A percentile compares a stretch with the other conserved stretches of the same genome.
Conservation (phyloP, 1,140 invertebrate genomes). For the Zaprionus inermis region DNA sequence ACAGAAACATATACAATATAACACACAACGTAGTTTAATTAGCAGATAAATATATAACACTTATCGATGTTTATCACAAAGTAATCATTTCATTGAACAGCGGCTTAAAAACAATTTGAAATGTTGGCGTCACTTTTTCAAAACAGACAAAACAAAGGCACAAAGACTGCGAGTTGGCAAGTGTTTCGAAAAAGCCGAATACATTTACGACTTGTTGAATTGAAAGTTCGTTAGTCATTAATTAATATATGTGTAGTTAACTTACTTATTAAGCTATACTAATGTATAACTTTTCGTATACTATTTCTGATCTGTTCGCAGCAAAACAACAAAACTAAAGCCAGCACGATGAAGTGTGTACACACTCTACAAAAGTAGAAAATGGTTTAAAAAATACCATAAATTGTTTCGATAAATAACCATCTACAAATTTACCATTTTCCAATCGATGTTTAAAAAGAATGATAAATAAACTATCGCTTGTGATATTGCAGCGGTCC, state of each 20-base stretch:
- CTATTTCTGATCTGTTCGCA: conserved; percentile 8
- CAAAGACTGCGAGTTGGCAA: too few species aligned
- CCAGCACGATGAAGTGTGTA: conserved; percentile 32
- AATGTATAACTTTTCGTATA: conserved; percentile 28
- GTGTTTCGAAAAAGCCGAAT: neutral
- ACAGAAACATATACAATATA: neutral
- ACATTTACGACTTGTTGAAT: neutral
- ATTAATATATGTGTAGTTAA: neutral
- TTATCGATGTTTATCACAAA: neutral
- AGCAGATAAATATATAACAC: neutral
- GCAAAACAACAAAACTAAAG: conserved; percentile 43
- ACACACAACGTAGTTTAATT: neutral
- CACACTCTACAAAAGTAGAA: conserved; percentile 3
- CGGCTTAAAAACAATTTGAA: conserved; percentile 51
- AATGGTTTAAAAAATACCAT: conserved; percentile 18
- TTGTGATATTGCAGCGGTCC: neutral
- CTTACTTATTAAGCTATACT: conserved; percentile 36
- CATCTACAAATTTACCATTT: neutral
- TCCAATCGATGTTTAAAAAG: conserved; percentile 2
- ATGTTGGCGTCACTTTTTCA: conserved; percentile 66
- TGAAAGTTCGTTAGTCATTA: neutral
- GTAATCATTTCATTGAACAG: conserved; percentile 23
- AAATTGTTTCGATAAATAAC: conserved; percentile 6
- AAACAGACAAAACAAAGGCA: conserved; percentile 41
- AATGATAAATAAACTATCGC: neutral